Evolutionary conservation across 2,113 vertebrate genomes (phyloP).

Genomic region (Petrocephalus microphthalmus): DNA sequence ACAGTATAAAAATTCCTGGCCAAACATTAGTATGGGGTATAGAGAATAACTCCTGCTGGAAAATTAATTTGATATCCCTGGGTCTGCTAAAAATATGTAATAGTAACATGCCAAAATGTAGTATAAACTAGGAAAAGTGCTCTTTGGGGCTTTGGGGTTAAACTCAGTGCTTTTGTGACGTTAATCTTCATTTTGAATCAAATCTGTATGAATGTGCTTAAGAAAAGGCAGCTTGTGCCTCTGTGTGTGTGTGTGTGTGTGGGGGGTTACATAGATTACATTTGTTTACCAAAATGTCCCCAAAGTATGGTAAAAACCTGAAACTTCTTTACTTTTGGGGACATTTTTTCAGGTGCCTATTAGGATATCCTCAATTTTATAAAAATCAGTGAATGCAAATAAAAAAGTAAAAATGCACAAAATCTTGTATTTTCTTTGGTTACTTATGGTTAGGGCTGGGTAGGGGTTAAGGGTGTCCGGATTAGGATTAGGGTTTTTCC

Average conservation of each 20-base stretch:
- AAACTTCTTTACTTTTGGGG: too few species aligned
- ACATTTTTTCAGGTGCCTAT: too few species aligned
- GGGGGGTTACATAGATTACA: neutral
- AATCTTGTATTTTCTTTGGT: neutral
- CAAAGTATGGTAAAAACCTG: too few species aligned
- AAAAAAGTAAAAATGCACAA: neutral
- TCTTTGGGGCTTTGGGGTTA: neutral
- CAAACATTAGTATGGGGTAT: neutral
- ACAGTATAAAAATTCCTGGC: neutral
- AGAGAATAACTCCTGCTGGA: neutral
- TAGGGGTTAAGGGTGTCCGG: neutral
- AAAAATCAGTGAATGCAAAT: neutral
- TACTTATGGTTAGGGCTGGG: neutral
- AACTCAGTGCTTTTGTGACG: neutral
- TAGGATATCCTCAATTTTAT: too few species aligned
- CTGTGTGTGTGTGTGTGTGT: neutral
- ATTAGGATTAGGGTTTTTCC: neutral
- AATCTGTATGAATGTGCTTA: neutral
- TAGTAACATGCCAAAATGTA: neutral
- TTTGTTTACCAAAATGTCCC: too few species aligned
- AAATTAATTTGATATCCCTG: neutral
- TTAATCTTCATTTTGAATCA: neutral
- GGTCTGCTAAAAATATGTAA: neutral
- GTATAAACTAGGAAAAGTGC: neutral
- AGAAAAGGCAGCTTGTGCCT: neutral